Evolutionary conservation across 2,113 vertebrate species (phyloP), one percentile per base, ranked within the genome.

Genomic region (Notarius quadriscutis): DNA sequence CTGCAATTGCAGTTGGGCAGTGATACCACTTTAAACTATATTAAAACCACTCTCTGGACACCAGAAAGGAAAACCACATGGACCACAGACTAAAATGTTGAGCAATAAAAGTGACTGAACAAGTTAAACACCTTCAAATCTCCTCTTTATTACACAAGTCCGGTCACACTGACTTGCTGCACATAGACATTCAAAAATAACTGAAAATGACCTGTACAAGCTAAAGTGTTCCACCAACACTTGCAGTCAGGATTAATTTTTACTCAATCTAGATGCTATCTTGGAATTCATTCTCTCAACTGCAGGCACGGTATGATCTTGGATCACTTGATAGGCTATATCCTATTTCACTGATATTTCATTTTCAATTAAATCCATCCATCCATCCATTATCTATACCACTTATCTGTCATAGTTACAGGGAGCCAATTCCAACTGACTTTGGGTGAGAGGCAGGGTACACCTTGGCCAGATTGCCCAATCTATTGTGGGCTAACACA

Each of bases 291-390:
- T n/a, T 58, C n/a, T 81, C 27, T 81, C 12, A 62, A 22, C 0
- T 20, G 22, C 63, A 83, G 53, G 17, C 6, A 34, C n/a, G 51
- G 53, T 18, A 10, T 51, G 48, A 74, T 17, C 41, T 22, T 82
- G 90, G 91, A 90, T 91, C 91, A 92, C 91, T 89, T 91, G 91
- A 92, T 93, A 93, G 91, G 92, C 93, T 92, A 91, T 91, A 34
- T 48, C 34, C 71, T 8, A 74, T 74, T 74, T 74, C 41, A 74
- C 34, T 74, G 34, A 74, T 48, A 27, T 14, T 48, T 20, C 27
- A 34, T 12, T 69, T 22, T 53, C 51, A 11, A 7, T 53, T 53
- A 11, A 53, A 53, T 11, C 10, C 51, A 53, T 53, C 10, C 51
- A 53, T 53, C 10, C 51, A 53, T 53, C 10, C 51, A 53, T 53